Conservation (phyloP, 1,140 invertebrate genomes). For the Drosophila baimaii region DNA sequence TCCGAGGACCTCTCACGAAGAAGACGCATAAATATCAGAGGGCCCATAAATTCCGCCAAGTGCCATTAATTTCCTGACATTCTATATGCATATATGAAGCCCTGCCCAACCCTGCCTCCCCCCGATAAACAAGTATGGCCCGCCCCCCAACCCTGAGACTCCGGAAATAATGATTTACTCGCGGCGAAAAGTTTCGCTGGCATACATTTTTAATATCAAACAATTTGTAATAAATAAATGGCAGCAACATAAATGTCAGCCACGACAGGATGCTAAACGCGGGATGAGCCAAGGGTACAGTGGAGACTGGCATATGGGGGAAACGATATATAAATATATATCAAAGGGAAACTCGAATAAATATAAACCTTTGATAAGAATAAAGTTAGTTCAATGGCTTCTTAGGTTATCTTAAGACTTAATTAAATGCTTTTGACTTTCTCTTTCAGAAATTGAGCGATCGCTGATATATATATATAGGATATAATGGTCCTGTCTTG, state of each 20-base stretch:
- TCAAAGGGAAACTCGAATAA: background rate
- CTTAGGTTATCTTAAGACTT: no score
- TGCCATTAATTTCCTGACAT: conserved; percentile 80
- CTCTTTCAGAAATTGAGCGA: no score
- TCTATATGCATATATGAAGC: conserved; percentile 55
- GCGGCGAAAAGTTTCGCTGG: conserved; percentile 29
- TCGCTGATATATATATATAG: no score
- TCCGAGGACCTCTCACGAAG: conserved; percentile 29
- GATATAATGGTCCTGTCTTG: no score
- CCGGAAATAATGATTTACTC: conserved; percentile 68
- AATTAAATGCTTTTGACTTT: no score
- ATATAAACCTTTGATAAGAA: no score
- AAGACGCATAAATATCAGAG: conserved; percentile 63
- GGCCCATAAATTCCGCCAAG: conserved; percentile 68
- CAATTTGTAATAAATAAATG: conserved; percentile 82
- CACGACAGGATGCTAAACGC: conserved; percentile 45
- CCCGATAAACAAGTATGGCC: conserved; percentile 22
- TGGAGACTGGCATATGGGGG: background rate
- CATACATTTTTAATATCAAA: conserved; percentile 79
- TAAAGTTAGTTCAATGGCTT: no score
- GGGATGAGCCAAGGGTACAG: background rate
- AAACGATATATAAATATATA: background rate
- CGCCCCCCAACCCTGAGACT: background rate
- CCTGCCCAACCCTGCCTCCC: conserved; percentile 1
- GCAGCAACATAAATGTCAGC: conserved; percentile 69